phyloP scores from a whole-genome alignment of 1,140 invertebrate genomes.

The Eriosoma lanigerum region DNA sequence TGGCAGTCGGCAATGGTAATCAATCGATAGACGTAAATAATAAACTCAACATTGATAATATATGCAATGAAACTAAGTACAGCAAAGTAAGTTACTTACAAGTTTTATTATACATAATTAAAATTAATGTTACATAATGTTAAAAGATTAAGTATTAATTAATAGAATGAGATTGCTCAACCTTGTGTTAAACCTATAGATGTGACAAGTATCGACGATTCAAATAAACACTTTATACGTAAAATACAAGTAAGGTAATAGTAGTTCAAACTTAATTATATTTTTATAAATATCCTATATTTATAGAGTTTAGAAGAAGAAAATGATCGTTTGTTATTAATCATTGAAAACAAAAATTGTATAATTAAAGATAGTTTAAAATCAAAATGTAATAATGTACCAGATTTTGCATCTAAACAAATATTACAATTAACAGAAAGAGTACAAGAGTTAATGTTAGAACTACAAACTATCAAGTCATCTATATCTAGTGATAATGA shows the following conservation, averaged over 20 bases:
- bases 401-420: not conserved
- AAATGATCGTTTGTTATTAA: slow-evolving; percentile 13
- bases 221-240: slow-evolving; percentile 3
- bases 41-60: not conserved
- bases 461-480: slow-evolving; percentile 32
- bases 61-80: not conserved
- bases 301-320: slow-evolving; percentile 23
- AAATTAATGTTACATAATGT: not conserved
- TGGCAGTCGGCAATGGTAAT: not conserved
- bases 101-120: too few species aligned
- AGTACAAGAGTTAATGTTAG: not conserved
- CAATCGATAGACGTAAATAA: not conserved
- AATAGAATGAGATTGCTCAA: not conserved
- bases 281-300: not conserved
- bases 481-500: not conserved
- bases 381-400: not conserved
- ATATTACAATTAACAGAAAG: slow-evolving; percentile 33
- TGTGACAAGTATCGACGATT: not conserved
- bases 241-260: slow-evolving; percentile 34
- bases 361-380: not conserved
- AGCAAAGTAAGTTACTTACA: not conserved
- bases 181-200: not conserved
- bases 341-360: not conserved
- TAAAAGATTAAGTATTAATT: not conserved
- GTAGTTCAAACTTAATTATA: not conserved